Percentiles rank a stretch among this genome's conserved stretches.
phyloP scores from a whole-genome alignment of 92 coral and sea anemone species.

The Pocillopora meandrina region DNA sequence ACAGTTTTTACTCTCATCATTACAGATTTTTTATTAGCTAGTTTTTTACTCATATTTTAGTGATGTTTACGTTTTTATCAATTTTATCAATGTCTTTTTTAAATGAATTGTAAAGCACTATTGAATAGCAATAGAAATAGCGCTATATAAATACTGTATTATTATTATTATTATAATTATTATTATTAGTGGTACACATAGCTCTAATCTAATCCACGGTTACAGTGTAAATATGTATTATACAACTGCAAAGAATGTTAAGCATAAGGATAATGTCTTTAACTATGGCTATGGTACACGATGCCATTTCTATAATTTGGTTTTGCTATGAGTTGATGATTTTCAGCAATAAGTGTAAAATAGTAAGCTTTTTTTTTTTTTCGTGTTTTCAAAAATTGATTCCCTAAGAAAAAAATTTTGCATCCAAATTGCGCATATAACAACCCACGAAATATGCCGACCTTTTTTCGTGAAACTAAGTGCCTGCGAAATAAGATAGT shows the following conservation, averaged over 20 bases:
- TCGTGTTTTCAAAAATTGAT: slow-evolving; percentile 58
- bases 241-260: slow-evolving; percentile 45
- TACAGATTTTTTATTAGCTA: no score
- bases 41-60: no score
- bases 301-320: slow-evolving; percentile 30
- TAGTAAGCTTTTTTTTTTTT: slow-evolving; percentile 52
- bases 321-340: slow-evolving; percentile 56
- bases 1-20: no score
- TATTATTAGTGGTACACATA: slow-evolving; percentile 42
- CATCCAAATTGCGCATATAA: slow-evolving; percentile 58
- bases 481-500: no score
- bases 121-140: no score
- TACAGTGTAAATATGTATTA: slow-evolving; percentile 22
- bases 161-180: no score
- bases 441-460: background rate
- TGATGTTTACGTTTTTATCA: no score
- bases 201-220: slow-evolving; percentile 25
- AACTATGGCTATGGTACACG: slow-evolving; percentile 30
- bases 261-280: slow-evolving; percentile 40
- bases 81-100: no score
- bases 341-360: slow-evolving; percentile 59
- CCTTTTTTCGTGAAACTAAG: no score
- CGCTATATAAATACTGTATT: no score
- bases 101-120: no score
- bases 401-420: slow-evolving; percentile 65